Conservation (phyloP, 30 jellyfish, hydroid and myxozoan genomes). For the Hydractinia echinata region DNA sequence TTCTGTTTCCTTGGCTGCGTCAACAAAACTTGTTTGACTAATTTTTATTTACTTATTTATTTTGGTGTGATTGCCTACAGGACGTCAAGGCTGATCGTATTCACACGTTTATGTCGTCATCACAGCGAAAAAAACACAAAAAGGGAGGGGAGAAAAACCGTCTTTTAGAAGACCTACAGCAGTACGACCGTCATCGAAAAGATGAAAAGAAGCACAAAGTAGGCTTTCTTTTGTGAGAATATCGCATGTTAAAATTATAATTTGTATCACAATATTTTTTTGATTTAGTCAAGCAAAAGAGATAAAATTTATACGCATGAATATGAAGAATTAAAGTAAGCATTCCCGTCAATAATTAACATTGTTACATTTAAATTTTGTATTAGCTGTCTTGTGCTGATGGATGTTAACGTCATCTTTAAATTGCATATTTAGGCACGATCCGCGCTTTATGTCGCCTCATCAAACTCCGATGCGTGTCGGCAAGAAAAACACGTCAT, state of each 20-base stretch:
- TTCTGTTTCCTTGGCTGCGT: too few species aligned
- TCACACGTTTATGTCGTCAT: slow-evolving; percentile 20
- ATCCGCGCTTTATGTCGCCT: slow-evolving; percentile 39
- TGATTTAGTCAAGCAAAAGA: slow-evolving; percentile 1
- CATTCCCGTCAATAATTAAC: background rate
- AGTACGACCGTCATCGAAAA: slow-evolving; percentile 12
- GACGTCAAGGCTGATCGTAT: slow-evolving; percentile 23
- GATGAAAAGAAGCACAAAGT: slow-evolving; percentile 15
- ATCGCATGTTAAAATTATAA: background rate
- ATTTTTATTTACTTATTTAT: background rate
- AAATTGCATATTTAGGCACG: slow-evolving; percentile 11
- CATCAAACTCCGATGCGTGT: slow-evolving; percentile 18
- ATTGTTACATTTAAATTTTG: too few species aligned
- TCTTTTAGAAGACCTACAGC: slow-evolving; percentile 12
- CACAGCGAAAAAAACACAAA: slow-evolving; percentile 21
- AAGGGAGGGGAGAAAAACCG: slow-evolving; percentile 13
- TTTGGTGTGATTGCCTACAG: background rate
- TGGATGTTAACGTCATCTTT: background rate
- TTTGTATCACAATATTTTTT: background rate
- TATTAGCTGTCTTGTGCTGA: too few species aligned
- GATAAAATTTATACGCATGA: slow-evolving; percentile 25
- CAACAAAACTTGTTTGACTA: background rate
- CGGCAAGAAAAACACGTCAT: background rate
- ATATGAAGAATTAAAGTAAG: slow-evolving; percentile 26
- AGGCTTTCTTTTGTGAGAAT: background rate